phyloP scores from a whole-genome alignment of 1,140 invertebrate species.

The Cardiocondyla obscurior region DNA sequence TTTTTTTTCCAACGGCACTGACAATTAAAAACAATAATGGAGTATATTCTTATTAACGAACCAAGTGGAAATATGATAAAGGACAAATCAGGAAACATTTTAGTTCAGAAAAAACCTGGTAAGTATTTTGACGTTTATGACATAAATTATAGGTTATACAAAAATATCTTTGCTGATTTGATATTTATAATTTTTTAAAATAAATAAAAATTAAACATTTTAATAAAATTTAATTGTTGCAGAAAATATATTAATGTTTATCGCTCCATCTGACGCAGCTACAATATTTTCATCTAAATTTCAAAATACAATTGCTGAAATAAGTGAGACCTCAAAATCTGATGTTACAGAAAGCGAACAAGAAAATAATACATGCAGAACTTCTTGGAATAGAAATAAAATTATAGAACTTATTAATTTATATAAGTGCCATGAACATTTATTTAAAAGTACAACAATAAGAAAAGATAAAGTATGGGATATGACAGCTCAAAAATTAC shows the following conservation, averaged over 20 bases:
- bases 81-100: too few species aligned
- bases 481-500: conserved; percentile 7
- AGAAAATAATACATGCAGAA: conserved; percentile 14
- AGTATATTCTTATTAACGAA: too few species aligned
- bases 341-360: not conserved
- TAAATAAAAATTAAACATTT: conserved; percentile 8
- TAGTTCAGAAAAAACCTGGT: too few species aligned
- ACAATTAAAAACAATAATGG: too few species aligned
- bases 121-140: too few species aligned
- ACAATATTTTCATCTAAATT: conserved; percentile 3
- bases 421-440: conserved; percentile 11
- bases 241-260: conserved; percentile 9
- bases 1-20: too few species aligned
- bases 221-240: not conserved
- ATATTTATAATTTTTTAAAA: not conserved
- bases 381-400: conserved; percentile 19
- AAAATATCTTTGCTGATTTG: not conserved
- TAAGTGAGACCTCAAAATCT: not conserved
- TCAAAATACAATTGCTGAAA: not conserved
- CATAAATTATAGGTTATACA: conserved; percentile 1
- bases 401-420: not conserved
- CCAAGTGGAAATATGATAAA: too few species aligned
- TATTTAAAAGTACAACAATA: conserved; percentile 24
- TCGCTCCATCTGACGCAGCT: not conserved
- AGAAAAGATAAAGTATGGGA: conserved; percentile 18